Conservation (phyloP, 2,113 vertebrate genomes). For the Puffinus mauretanicus region DNA sequence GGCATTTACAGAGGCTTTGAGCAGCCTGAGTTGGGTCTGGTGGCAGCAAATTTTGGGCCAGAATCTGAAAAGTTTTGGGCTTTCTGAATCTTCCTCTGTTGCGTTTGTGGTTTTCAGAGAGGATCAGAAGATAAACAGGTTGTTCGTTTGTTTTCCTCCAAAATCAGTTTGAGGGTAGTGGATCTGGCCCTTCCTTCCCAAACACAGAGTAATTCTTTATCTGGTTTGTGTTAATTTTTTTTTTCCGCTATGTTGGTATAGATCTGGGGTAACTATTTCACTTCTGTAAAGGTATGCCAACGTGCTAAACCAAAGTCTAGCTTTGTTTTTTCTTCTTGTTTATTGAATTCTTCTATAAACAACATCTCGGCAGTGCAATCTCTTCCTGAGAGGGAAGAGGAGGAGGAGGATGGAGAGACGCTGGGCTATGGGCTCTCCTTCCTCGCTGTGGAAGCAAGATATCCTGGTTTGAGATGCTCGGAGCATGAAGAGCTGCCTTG, state of each 20-base stretch:
- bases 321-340: neutral
- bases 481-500: neutral
- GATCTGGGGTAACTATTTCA: neutral
- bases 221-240: neutral
- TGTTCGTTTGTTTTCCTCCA: neutral
- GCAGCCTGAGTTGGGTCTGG: neutral
- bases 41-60: neutral
- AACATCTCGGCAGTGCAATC: fast-evolving
- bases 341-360: neutral
- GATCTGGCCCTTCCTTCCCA: neutral
- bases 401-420: neutral
- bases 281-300: neutral
- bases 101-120: neutral
- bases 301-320: fast-evolving
- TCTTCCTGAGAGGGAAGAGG: neutral
- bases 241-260: neutral
- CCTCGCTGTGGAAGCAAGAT: neutral
- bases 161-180: neutral
- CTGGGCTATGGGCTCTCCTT: neutral
- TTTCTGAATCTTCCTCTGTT: neutral
- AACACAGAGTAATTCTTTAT: neutral
- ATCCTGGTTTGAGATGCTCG: neutral
- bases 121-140: neutral
- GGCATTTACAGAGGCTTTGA: neutral
- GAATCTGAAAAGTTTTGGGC: neutral